Percentiles rank a stretch among this genome's conserved stretches.
phyloP scores from a whole-genome alignment of 2,113 vertebrate genomes.

The Okapia johnstoni region DNA sequence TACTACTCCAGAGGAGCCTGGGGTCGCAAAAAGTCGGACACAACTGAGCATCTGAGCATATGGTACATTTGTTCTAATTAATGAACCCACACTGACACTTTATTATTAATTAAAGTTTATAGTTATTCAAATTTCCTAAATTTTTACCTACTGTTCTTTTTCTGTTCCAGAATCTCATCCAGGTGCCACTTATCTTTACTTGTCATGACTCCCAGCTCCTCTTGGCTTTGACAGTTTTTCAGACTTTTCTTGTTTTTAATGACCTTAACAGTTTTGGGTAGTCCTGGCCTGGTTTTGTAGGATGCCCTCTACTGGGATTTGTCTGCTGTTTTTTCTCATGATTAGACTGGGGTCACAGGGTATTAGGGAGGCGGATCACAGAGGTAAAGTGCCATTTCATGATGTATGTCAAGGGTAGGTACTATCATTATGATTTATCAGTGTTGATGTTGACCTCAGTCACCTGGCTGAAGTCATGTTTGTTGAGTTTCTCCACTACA shows the following conservation, averaged over 20 bases:
- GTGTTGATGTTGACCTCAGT: not conserved
- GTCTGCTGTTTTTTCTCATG: not conserved
- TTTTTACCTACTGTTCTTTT: not conserved
- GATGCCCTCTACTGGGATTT: not conserved
- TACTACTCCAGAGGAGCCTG: not conserved
- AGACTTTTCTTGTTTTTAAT: not conserved
- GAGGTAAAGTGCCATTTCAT: not conserved
- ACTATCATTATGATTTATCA: not conserved
- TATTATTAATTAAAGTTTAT: not conserved
- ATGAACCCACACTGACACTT: not conserved
- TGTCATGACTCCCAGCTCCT: not conserved
- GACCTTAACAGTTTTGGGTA: not conserved
- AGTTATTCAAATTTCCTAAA: not conserved
- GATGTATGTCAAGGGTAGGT: not conserved
- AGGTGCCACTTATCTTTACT: not conserved
- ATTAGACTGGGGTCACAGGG: not conserved
- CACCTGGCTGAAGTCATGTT: not conserved
- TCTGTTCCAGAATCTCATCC: not conserved
- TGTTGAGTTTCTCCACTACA: not conserved
- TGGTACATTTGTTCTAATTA: not conserved
- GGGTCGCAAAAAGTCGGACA: not conserved
- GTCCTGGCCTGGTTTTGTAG: not conserved
- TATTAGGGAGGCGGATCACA: not conserved
- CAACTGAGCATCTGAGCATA: not conserved
- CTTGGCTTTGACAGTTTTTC: not conserved